Evolutionary conservation across 2,888 invertebrate genomes (phyloP).

Genomic region (Leucania comma): DNA sequence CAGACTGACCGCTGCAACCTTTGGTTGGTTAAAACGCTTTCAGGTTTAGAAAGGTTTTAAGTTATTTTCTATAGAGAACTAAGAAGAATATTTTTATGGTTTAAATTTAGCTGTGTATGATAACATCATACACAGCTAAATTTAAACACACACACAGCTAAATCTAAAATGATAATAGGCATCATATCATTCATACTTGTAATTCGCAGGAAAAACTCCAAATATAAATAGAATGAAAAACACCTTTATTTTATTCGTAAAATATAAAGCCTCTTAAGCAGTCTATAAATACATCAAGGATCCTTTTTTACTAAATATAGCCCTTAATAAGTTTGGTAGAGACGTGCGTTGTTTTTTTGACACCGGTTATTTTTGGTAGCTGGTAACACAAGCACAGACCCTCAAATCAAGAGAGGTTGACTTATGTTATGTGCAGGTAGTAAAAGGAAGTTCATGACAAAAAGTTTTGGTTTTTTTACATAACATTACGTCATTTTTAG

Average conservation of each 20-base stretch:
- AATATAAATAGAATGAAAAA: not conserved
- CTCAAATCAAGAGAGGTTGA: not conserved
- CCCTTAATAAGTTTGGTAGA: constrained; percentile 4
- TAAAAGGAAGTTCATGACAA: not conserved
- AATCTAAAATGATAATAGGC: too few species aligned
- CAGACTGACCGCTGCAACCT: constrained; percentile 10
- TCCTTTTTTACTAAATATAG: constrained; percentile 6
- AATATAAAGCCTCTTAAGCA: not conserved
- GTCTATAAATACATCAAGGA: not conserved
- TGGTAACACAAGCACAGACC: constrained; percentile 11
- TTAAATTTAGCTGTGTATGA: not conserved
- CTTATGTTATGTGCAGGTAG: not conserved
- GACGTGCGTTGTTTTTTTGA: constrained; percentile 21
- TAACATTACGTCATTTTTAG: too few species aligned
- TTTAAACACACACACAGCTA: too few species aligned
- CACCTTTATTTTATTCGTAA: not conserved
- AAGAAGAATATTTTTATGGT: too few species aligned
- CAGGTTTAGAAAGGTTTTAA: constrained; percentile 11
- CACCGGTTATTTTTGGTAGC: constrained; percentile 37
- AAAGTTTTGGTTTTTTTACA: not conserved
- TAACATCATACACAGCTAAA: too few species aligned
- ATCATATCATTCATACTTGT: too few species aligned
- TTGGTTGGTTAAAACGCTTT: constrained; percentile 14
- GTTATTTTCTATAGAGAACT: not conserved
- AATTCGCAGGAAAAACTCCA: not conserved